A percentile compares a stretch with the other conserved stretches of the same genome.
phyloP scores from a whole-genome alignment of 2,797 vertebrate genomes.

The Falco rusticolus region DNA sequence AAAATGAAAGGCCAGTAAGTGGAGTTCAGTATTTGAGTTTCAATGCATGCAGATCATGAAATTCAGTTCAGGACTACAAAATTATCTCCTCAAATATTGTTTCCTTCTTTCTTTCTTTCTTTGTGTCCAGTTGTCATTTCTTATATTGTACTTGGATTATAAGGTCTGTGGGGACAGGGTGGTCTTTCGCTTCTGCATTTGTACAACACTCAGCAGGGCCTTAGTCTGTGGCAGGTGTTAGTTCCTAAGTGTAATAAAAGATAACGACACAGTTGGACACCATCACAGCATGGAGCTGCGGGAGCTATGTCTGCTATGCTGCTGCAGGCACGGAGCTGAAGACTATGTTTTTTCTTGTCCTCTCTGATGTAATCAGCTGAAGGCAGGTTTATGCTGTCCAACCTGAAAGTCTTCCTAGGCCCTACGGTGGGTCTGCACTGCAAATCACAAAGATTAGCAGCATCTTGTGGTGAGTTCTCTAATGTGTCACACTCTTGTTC shows the following conservation, averaged over 20 bases:
- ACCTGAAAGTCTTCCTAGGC: neutral
- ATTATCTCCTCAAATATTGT: neutral
- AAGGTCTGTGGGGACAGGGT: neutral
- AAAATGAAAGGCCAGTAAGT: neutral
- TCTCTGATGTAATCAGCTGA: neutral
- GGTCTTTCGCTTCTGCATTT: neutral
- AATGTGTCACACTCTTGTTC: neutral
- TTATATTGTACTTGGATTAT: neutral
- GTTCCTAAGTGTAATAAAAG: neutral
- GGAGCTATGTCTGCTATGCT: neutral
- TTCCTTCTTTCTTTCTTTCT: neutral
- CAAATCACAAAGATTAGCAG: neutral
- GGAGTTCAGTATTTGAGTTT: neutral
- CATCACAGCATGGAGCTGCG: neutral
- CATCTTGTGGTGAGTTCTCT: neutral
- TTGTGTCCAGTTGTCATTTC: neutral
- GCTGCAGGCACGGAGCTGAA: neutral
- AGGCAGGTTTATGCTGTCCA: neutral
- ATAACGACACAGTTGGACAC: fast-evolving
- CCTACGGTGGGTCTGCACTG: neutral
- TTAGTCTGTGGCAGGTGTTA: neutral
- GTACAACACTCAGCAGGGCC: neutral
- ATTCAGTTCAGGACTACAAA: neutral
- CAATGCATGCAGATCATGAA: neutral
- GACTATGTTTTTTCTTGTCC: neutral